Evolutionary conservation across 2,113 vertebrate genomes (phyloP).

Genomic region (Mionectes macconnelli): DNA sequence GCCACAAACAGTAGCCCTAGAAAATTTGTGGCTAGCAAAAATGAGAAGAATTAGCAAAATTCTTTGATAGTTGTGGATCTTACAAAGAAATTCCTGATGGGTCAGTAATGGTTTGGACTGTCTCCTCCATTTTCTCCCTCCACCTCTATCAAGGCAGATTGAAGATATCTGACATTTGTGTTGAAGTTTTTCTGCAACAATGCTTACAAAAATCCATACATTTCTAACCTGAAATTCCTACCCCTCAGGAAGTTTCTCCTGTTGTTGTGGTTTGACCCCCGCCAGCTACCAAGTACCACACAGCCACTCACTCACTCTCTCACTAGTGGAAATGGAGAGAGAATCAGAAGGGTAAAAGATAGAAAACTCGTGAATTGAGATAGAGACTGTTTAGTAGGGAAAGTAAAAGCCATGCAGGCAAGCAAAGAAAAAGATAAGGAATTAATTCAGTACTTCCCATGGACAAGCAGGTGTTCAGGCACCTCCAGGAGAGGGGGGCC

Average conservation of each 20-base stretch:
- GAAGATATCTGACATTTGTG: not conserved
- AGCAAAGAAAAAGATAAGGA: not conserved
- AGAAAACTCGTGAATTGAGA: not conserved
- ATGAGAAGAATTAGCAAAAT: not conserved
- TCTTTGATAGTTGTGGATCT: not conserved
- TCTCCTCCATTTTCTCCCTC: not conserved
- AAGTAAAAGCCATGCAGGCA: not conserved
- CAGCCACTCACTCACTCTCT: not conserved
- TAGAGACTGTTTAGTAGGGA: not conserved
- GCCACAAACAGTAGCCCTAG: not conserved
- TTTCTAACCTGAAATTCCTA: not conserved
- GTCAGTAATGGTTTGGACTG: not conserved
- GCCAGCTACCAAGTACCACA: rapidly evolving
- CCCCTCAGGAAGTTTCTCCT: not conserved
- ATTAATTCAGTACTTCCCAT: not conserved
- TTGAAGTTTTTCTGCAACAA: not conserved
- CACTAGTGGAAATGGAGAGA: not conserved
- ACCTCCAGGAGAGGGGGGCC: not conserved
- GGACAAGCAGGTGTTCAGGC: not conserved
- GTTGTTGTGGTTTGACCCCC: not conserved
- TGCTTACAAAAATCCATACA: not conserved
- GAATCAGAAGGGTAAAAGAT: not conserved
- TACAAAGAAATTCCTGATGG: not conserved
- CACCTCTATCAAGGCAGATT: not conserved
- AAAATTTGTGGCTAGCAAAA: conserved; percentile 5